Base-by-base conservation (phyloP, 2,113 vertebrate genomes). In the Todiramphus chloris region DNA sequence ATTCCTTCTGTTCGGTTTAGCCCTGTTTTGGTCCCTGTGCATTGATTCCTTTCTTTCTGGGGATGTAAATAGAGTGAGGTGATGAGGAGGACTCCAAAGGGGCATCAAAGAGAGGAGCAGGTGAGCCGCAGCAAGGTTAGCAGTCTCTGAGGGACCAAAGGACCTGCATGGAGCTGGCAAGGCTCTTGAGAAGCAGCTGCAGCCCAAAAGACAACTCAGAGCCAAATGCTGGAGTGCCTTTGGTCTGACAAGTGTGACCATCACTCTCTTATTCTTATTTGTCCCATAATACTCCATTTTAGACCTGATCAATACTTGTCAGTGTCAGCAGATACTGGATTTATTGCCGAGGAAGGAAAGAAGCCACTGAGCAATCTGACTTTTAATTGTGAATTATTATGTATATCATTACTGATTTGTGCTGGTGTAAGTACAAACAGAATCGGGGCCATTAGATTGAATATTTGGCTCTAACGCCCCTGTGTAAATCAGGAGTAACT, bases 101-200 rank as follows among this genome's bases (percentile, higher is more conserved):
- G 5, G 27, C 33, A 13, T 64, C 79, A 76, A 53, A 55, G 35
- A 41, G 50, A 43, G 63, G 10, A 64, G 51, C 70, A n/a, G 78
- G 9, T 0, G 18, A 87, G 39, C 77, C 91, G 33, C 55, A 77
- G 48, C 0, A 0, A 33, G 6, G 10, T 27, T 1, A 0, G 23
- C 1, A 7, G 62, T 48, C 43, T 63, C 56, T 81, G 43, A 0
- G 1, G 11, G 50, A 76, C n/a, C 2, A 11, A 13, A 78, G 51
- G 73, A 48, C 24, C 44, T 67, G 20, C 30, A 9, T 3, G 24
- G 69, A 79, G 51, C 43, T 90, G 46, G 43, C 24, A 56, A 64
- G 59, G 58, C 35, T 90, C 75, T 64, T 0, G 0, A 68, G 70
- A 83, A 82, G n/a, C 66, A 62, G 23, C 69, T 84, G 31, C 46